Base-by-base conservation (phyloP, 2,888 invertebrate species). In the Dorcus parallelipipedus region DNA sequence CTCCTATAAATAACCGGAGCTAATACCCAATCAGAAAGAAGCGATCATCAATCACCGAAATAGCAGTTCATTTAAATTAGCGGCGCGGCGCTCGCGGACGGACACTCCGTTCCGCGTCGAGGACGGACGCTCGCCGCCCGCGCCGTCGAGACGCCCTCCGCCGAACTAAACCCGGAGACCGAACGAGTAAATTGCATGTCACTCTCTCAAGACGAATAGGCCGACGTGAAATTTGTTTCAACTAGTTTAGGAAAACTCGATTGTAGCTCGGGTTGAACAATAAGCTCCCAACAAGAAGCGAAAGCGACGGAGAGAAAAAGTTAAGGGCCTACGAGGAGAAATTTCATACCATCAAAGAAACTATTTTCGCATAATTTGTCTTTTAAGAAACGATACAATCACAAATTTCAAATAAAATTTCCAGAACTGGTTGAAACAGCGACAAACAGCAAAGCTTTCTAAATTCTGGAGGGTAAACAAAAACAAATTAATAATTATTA, bases 161-260 rank as follows among this genome's bases (percentile, higher is more conserved):
- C 69, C 65, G 69, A 73, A 71, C 73, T 69, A 71, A 73, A 73
- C 73, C 73, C 74, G 69, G 68, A 67, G 64, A 68, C 67, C 69
- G 70, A 69, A 67, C 67, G 70, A 71, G 73, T 75, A 76, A 76
- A 76, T 76, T 76, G 76, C 74, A 71, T 74, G 76, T 76, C 76
- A 76, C 73, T 74, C 73, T 65, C 56, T 64, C 66, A 76, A 76
- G 75, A 76, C 75, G 73, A 75, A 76, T 76, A 75, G 75, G 73
- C 73, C 70, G 71, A 75, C 74, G 75, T 74, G 74, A 73, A 76
- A 75, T 76, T 75, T 74, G 73, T 75, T 73, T 73, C 72, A 76
- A 76, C 71, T 73, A 76, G 71, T 72, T 73, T 60, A 62, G 54
- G 56, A 63, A 61, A 64, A 64, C 52, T 62, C 60, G 23, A 20